Evolutionary conservation across 2,888 invertebrate species (phyloP).

Genomic region (Tetragnatha montana): DNA sequence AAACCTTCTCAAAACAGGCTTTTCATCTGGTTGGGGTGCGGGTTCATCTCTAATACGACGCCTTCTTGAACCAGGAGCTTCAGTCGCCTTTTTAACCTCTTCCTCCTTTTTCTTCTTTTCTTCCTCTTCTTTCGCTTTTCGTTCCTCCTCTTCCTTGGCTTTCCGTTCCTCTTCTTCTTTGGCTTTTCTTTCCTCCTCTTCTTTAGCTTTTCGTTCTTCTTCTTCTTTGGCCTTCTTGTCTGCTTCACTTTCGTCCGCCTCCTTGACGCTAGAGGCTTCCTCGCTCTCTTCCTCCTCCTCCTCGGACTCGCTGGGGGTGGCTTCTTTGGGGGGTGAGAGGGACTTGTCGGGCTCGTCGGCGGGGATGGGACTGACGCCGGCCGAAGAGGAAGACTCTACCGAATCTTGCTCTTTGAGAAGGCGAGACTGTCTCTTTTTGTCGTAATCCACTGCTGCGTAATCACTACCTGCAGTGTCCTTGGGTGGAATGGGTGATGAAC

Average conservation of each 20-base stretch:
- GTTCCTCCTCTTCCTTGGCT: conserved; percentile 39
- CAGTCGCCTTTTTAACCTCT: conserved; percentile 37
- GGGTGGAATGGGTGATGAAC: conserved; percentile 22
- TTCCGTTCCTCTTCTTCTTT: conserved; percentile 39
- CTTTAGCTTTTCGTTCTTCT: conserved; percentile 10
- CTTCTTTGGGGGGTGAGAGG: conserved; percentile 24
- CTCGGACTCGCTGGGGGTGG: conserved; percentile 5
- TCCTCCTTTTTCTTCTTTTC: conserved; percentile 53
- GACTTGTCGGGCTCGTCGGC: conserved; percentile 44
- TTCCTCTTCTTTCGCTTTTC: conserved; percentile 40
- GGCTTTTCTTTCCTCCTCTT: conserved; percentile 23
- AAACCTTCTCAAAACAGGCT: conserved; percentile 47
- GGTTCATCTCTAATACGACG: conserved; percentile 40
- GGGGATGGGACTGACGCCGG: conserved; percentile 60
- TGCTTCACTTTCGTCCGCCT: background rate
- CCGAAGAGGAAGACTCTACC: conserved; percentile 54
- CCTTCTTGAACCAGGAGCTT: conserved; percentile 23
- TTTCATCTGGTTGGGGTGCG: conserved; percentile 47
- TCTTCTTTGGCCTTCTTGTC: conserved; percentile 14
- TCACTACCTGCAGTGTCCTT: conserved; percentile 24
- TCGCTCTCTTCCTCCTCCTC: conserved; percentile 54
- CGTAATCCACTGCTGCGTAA: conserved; percentile 61
- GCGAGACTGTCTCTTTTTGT: conserved; percentile 64
- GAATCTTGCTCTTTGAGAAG: conserved; percentile 66
- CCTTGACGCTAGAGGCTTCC: conserved; percentile 20